Conservation (phyloP, 2,888 invertebrate genomes). For the Altica lythri region DNA sequence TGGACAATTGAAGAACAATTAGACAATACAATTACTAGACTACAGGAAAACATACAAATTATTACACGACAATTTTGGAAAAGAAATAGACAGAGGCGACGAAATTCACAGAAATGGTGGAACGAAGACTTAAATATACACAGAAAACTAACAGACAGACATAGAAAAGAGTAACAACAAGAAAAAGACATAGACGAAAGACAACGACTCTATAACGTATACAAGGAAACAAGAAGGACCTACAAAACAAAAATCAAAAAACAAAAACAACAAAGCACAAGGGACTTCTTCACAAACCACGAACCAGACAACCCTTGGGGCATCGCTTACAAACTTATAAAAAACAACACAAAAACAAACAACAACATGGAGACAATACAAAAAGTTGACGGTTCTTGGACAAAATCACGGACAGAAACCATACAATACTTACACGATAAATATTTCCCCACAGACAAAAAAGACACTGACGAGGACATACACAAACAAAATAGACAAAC, state of each 20-base stretch:
- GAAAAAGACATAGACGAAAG: neutral
- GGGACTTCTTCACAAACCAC: conserved; percentile 5
- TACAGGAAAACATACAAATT: neutral
- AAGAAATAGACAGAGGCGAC: neutral
- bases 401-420: conserved; percentile 18
- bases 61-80: neutral
- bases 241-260: conserved; percentile 7
- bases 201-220: neutral
- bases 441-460: conserved; percentile 33
- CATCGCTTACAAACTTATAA: neutral
- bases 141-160: neutral
- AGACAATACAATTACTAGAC: neutral
- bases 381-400: conserved; percentile 19
- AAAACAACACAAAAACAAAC: neutral
- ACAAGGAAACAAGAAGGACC: neutral
- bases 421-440: conserved; percentile 18
- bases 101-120: neutral
- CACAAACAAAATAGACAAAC: neutral
- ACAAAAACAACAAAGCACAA: neutral
- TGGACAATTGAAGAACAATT: neutral
- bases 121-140: neutral
- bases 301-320: conserved; percentile 14
- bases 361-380: neutral
- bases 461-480: conserved; percentile 8
- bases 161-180: neutral